These are phyloP conservation scores for Caretta caretta DNA, from an alignment of 2,113 vertebrate species.

Conservation along the genomic window DNA sequence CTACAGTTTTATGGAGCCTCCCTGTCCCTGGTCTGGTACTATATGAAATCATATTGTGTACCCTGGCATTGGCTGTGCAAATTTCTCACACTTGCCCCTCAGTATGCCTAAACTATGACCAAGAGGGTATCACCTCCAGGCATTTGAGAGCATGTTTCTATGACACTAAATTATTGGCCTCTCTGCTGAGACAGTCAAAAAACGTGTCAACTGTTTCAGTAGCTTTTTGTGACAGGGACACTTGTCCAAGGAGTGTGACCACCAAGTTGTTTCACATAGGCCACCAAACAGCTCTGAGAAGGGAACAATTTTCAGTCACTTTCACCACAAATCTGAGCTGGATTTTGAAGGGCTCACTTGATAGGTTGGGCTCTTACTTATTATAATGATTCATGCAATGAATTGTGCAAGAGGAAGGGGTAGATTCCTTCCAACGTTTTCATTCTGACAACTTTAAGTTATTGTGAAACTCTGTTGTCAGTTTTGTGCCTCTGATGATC, in stretches of 20 bases:
- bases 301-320: not conserved
- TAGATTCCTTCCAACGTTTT: not conserved
- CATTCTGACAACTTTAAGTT: not conserved
- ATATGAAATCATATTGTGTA: not conserved
- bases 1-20: conserved; percentile 13
- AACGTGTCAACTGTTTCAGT: not conserved
- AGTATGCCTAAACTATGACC: not conserved
- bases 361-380: not conserved
- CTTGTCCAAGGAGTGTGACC: not conserved
- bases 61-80: not conserved
- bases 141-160: not conserved
- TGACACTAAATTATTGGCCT: not conserved
- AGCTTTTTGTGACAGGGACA: not conserved
- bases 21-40: not conserved
- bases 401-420: not conserved
- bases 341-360: not conserved
- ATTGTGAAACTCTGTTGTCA: not conserved
- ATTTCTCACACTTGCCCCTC: not conserved
- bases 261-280: not conserved
- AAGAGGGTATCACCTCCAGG: not conserved
- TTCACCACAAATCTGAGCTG: not conserved
- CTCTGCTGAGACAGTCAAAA: not conserved
- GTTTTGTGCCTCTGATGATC: not conserved
- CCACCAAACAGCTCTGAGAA: not conserved
- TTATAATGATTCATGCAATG: not conserved